These are phyloP conservation scores for Xyliphius kryptos DNA, from an alignment of 2,113 vertebrate species.

Conservation along the genomic window DNA sequence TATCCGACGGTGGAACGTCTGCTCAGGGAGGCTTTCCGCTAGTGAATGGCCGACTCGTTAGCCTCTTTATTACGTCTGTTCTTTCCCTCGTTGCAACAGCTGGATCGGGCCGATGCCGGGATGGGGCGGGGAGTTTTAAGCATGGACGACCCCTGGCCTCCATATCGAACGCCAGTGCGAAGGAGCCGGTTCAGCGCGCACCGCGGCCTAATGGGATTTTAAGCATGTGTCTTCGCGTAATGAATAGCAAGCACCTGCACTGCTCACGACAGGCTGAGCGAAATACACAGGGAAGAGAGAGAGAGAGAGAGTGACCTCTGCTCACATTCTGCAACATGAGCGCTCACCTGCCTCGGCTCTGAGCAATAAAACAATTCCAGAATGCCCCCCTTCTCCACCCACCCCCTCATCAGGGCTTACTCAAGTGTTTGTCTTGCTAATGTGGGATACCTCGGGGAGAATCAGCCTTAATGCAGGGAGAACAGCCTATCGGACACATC, in stretches of 20 bases:
- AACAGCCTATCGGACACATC: conserved; percentile 43
- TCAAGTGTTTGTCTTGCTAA: conserved; percentile 62
- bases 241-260: conserved; percentile 67
- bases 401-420: conserved; percentile 35
- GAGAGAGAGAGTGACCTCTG: conserved; percentile 42
- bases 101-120: conserved; percentile 22
- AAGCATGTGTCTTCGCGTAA: conserved; percentile 59
- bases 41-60: conserved; percentile 16
- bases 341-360: conserved; percentile 61
- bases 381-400: too few relatives aligned
- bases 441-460: conserved; percentile 56
- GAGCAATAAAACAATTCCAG: conserved; percentile 51
- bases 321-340: conserved; percentile 59
- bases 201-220: conserved; percentile 60
- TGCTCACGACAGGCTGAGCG: conserved; percentile 52
- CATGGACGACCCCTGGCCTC: conserved; percentile 44
- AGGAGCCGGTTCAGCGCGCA: conserved; percentile 48
- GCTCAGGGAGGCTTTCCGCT: conserved; percentile 6
- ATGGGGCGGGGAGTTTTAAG: conserved; percentile 33
- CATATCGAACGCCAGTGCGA: conserved; percentile 43
- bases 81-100: conserved; percentile 46
- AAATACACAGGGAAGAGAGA: conserved; percentile 24
- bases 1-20: conserved; percentile 3
- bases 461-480: conserved; percentile 53
- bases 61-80: conserved; percentile 20